These are phyloP conservation scores for Accipiter cooperii DNA, from an alignment of 2,113 vertebrate species.

Conservation along the genomic window DNA sequence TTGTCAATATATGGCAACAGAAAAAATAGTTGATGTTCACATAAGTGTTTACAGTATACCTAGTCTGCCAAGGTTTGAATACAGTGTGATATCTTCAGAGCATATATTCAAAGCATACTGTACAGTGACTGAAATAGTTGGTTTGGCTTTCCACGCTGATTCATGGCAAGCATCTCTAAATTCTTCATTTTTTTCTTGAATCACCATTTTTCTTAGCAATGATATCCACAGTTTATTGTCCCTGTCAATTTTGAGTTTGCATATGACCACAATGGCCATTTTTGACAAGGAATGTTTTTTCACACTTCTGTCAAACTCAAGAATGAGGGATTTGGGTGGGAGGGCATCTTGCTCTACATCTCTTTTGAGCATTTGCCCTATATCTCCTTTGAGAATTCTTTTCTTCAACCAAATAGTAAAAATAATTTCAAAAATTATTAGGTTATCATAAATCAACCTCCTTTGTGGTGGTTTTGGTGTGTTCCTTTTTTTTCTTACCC, in stretches of 20 bases:
- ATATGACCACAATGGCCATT: neutral
- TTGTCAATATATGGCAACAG: neutral
- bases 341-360: neutral
- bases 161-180: neutral
- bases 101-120: neutral
- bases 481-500: neutral
- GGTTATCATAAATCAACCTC: neutral
- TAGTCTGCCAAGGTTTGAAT: neutral
- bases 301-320: rapidly evolving
- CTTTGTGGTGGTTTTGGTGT: neutral
- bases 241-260: neutral
- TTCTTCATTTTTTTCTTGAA: neutral
- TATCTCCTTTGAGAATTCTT: neutral
- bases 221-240: neutral
- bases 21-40: rapidly evolving
- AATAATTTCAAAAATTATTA: neutral
- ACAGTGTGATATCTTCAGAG: neutral
- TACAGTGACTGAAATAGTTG: neutral
- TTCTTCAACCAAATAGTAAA: neutral
- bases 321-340: neutral
- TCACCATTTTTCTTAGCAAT: neutral
- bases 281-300: neutral
- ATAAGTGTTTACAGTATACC: neutral
- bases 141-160: neutral
- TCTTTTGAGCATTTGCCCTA: neutral